Evolutionary conservation across 2,888 invertebrate genomes (phyloP).

Genomic region (Platerodrilus igneus): DNA sequence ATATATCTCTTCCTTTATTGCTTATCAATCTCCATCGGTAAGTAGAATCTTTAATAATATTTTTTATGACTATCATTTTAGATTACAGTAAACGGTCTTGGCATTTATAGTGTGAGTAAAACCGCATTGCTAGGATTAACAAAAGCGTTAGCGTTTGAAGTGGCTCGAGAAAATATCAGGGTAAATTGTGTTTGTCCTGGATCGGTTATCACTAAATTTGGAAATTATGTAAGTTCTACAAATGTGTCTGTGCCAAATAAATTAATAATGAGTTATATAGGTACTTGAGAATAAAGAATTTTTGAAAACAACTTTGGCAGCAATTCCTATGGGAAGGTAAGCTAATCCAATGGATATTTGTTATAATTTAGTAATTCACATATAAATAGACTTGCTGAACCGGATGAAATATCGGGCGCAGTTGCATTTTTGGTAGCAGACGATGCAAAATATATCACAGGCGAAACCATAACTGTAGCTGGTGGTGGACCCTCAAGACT

Average conservation of each 20-base stretch:
- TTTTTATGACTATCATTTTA: too few relatives aligned
- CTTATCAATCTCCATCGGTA: conserved; percentile 54
- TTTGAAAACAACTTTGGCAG: too few relatives aligned
- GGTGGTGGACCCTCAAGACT: conserved; percentile 61
- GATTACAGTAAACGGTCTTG: too few relatives aligned
- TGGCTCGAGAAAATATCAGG: conserved; percentile 77
- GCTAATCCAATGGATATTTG: conserved; percentile 9
- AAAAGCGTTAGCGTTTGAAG: conserved; percentile 73
- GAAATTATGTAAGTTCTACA: neutral
- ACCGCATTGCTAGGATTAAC: conserved; percentile 85
- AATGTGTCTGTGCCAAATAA: too few relatives aligned
- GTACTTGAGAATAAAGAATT: too few relatives aligned
- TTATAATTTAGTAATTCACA: neutral
- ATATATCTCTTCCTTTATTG: conserved; percentile 85
- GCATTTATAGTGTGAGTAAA: conserved; percentile 91
- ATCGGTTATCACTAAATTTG: conserved; percentile 83
- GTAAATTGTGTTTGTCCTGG: conserved; percentile 94
- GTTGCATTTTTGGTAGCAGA: conserved; percentile 66
- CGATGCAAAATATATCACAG: conserved; percentile 68
- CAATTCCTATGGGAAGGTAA: conserved; percentile 2
- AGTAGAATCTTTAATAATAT: too few relatives aligned
- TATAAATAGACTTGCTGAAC: conserved; percentile 3
- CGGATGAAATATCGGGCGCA: conserved; percentile 49
- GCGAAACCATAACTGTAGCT: conserved; percentile 61
- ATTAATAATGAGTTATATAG: too few relatives aligned